phyloP scores from a whole-genome alignment of 1,140 invertebrate species.

The Pogonomyrmex barbatus region DNA sequence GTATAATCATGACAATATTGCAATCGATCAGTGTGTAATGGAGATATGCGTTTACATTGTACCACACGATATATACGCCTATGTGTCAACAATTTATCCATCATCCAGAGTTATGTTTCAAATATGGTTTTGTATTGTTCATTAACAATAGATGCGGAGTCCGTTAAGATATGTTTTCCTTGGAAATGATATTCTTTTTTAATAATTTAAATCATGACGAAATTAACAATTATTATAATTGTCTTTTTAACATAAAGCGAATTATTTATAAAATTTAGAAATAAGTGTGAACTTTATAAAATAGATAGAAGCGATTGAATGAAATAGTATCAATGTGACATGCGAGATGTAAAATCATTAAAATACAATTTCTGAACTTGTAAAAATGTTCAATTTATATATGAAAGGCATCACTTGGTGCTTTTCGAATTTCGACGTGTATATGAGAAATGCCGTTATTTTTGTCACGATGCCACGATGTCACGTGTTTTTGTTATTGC shows the following conservation, averaged over 20 bases:
- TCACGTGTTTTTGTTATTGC: slow-evolving; percentile 54
- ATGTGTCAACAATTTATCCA: neutral
- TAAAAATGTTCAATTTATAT: neutral
- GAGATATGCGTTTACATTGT: neutral
- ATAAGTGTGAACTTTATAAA: neutral
- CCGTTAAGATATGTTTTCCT: neutral
- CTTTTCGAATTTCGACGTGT: neutral
- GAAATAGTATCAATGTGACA: too few species aligned
- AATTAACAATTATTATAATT: neutral
- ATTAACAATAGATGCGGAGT: neutral
- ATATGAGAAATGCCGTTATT: slow-evolving; percentile 11
- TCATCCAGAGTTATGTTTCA: neutral
- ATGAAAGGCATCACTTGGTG: too few species aligned
- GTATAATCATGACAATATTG: neutral
- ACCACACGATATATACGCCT: neutral
- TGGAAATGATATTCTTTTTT: neutral
- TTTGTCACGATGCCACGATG: slow-evolving; percentile 10
- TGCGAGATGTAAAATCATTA: neutral
- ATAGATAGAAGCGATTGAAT: too few species aligned
- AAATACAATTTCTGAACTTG: neutral
- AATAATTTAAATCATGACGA: neutral
- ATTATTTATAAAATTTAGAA: neutral
- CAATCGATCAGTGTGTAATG: neutral
- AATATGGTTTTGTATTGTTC: neutral
- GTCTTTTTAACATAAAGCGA: neutral